These are phyloP conservation scores for Thymallus thymallus DNA, from an alignment of 2,113 vertebrate species.

Conservation along the genomic window DNA sequence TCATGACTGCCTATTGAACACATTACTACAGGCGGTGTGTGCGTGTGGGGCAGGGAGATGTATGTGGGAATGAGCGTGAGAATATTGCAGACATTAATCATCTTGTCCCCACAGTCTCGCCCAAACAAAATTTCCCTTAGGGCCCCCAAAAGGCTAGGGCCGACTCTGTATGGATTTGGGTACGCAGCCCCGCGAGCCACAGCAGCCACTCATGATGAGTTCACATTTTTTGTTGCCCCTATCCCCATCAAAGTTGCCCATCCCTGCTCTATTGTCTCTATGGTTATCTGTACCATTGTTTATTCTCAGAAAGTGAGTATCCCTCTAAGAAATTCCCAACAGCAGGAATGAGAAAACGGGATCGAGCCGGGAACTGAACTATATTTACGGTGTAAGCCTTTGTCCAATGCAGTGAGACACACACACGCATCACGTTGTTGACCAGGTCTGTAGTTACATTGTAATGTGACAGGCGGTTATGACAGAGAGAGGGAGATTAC, in stretches of 20 bases:
- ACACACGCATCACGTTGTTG: slow-evolving; percentile 54
- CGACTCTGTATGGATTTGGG: not conserved
- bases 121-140: not conserved
- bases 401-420: slow-evolving; percentile 60
- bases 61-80: not conserved
- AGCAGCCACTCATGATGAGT: too few relatives aligned
- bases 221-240: too few relatives aligned
- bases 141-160: not conserved
- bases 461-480: slow-evolving; percentile 19
- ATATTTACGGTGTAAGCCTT: slow-evolving; percentile 1
- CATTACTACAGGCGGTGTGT: not conserved
- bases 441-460: slow-evolving; percentile 35
- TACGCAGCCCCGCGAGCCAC: too few relatives aligned
- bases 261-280: not conserved
- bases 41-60: not conserved
- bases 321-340: not conserved
- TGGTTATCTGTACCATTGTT: not conserved
- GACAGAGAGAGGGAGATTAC: slow-evolving; percentile 16
- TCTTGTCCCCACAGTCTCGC: slow-evolving; percentile 15
- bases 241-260: too few relatives aligned
- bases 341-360: not conserved
- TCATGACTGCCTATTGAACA: not conserved
- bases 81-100: slow-evolving; percentile 28
- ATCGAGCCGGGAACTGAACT: not conserved
- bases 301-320: not conserved